Base-by-base conservation (phyloP, 2,888 invertebrate genomes). In the Nudaria mundana region DNA sequence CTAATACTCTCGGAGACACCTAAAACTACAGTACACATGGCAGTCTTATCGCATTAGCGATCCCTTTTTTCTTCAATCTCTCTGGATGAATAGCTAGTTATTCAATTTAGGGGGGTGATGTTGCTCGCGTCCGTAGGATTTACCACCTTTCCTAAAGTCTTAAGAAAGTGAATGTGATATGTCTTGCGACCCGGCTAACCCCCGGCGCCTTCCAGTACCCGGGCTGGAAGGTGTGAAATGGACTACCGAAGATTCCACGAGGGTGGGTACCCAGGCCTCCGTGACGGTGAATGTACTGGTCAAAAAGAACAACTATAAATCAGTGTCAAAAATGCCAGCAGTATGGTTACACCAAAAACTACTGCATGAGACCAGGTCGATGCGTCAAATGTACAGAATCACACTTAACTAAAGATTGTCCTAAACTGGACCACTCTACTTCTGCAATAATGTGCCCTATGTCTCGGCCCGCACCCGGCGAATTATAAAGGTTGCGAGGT, bases 281-380 rank as follows among this genome's bases (percentile, higher is more conserved):
- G 32, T 32, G 32, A 23, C 32, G 24, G 32, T 32, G n/a, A 32
- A 32, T 32, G 24, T 15, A 30, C n/a, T 16, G 16, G 3, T 13
- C 5, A 16, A 49, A 44, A 31, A 16, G 15, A 12, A 42, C 39
- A 12, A 25, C 20, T 1, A 28, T 54, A n/a, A 40, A 44, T 3
- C 53, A 58, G 30, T 58, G 49, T 31, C 48, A 50, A 10, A 29
- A 48, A 20, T 55, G 51, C 20, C 53, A 53, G 26, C 49, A 47
- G 18, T 57, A 53, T 24, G 49, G 52, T 1, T 51, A 57, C 30
- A 32, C 49, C 1, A 53, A 55, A 46, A 53, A 54, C 26, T 28
- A 53, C 11, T 55, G 52, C 18, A 45, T 52, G 40, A 25, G 53
- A 10, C 53, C 51, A 15, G 48, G 36, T 11, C 30, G 52, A 8